Evolutionary conservation across 2,888 invertebrate genomes (phyloP).

Genomic region (Stegophylla sp.): DNA sequence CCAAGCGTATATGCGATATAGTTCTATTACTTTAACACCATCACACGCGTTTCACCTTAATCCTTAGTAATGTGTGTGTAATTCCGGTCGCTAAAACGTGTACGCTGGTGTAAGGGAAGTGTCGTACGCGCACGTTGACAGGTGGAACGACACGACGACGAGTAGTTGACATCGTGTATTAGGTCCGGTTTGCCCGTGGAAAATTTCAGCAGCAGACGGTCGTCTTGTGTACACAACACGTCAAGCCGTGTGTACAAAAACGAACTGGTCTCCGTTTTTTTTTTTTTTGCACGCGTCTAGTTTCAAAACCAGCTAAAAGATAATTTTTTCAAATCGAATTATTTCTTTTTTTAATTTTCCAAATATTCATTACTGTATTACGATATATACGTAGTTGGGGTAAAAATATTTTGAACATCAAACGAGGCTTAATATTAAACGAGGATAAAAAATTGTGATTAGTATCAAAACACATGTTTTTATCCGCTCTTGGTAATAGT

Average conservation of each 20-base stretch:
- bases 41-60: not conserved
- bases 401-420: too few relatives aligned
- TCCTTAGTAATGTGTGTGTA: not conserved
- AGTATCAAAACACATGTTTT: too few relatives aligned
- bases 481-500: too few relatives aligned
- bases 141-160: not conserved
- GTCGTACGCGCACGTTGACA: constrained; percentile 33
- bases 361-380: too few relatives aligned
- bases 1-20: not conserved
- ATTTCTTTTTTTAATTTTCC: too few relatives aligned
- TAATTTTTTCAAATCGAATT: too few relatives aligned
- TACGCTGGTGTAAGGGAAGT: constrained; percentile 40
- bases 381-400: too few relatives aligned
- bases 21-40: not conserved
- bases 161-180: not conserved
- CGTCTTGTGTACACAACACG: not conserved
- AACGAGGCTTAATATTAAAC: too few relatives aligned
- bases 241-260: not conserved
- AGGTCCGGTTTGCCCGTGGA: constrained; percentile 26
- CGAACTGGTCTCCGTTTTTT: too few relatives aligned
- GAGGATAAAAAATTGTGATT: too few relatives aligned
- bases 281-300: too few relatives aligned
- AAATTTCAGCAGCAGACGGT: constrained; percentile 14
- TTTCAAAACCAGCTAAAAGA: too few relatives aligned
- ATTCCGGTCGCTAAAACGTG: constrained; percentile 41